A percentile compares a stretch with the other conserved stretches of the same genome.
Conservation (phyloP, 2,113 vertebrate species). For the Nyctereutes procyonoides region DNA sequence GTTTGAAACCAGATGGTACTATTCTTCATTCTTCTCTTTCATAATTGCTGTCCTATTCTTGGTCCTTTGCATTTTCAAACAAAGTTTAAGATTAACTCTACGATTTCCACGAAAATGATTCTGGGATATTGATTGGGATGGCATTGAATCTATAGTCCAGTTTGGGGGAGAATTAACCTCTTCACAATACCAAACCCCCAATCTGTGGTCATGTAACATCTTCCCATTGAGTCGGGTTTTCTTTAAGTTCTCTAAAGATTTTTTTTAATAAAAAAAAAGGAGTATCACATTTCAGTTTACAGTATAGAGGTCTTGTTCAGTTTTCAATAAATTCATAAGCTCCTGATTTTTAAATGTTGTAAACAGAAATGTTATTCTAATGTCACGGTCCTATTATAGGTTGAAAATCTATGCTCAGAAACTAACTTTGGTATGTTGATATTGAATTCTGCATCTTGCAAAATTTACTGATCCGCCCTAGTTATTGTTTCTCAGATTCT, state of each 20-base stretch:
- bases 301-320: background rate
- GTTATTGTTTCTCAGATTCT: background rate
- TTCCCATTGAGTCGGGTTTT: background rate
- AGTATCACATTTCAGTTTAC: background rate
- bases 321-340: background rate
- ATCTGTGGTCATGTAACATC: no score
- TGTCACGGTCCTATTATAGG: background rate
- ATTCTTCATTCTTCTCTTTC: background rate
- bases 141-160: background rate
- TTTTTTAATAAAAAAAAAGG: background rate
- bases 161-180: background rate
- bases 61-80: background rate
- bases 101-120: background rate
- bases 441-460: background rate
- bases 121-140: background rate
- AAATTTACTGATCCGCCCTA: background rate
- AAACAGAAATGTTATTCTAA: background rate
- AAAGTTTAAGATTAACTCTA: background rate
- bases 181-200: rapidly evolving
- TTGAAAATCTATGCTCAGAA: background rate
- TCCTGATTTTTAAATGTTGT: background rate
- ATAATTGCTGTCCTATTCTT: background rate
- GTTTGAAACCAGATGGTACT: rapidly evolving
- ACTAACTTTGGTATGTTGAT: background rate
- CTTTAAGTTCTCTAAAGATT: background rate